Conservation (phyloP, 2,888 invertebrate species). For the Marasmarcha lunaedactyla region DNA sequence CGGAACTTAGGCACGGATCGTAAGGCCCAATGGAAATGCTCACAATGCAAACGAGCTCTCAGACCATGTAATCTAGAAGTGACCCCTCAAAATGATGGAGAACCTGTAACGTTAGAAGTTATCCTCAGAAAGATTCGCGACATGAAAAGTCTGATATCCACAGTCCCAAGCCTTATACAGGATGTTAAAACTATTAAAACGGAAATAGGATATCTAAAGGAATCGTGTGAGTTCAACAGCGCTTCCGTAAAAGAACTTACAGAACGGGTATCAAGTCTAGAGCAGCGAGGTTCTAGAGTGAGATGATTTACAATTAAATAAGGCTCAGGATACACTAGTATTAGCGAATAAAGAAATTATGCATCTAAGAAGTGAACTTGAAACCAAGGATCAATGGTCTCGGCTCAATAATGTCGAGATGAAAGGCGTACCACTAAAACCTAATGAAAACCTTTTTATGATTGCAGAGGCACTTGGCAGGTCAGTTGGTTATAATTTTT, state of each 20-base stretch:
- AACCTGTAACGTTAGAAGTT: neutral
- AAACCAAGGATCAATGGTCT: neutral
- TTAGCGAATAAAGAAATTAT: too few relatives aligned
- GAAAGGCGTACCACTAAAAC: neutral
- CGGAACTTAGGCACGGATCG: slow-evolving; percentile 1
- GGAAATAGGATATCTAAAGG: neutral
- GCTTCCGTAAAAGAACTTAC: neutral
- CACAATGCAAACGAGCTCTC: too few relatives aligned
- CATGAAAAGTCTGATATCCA: slow-evolving; percentile 1
- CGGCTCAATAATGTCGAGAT: neutral
- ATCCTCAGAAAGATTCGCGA: slow-evolving; percentile 4
- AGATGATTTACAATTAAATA: too few relatives aligned
- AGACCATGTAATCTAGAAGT: neutral
- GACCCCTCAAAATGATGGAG: neutral
- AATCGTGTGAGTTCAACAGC: neutral
- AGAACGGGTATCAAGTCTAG: too few relatives aligned
- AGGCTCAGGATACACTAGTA: too few relatives aligned
- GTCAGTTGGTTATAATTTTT: neutral
- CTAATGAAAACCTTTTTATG: neutral
- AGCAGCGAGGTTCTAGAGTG: too few relatives aligned
- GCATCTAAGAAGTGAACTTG: slow-evolving; percentile 1
- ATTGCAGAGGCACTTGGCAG: neutral
- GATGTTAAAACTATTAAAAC: slow-evolving; percentile 4
- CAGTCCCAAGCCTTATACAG: neutral
- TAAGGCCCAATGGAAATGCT: neutral